A percentile compares a stretch with the other conserved stretches of the same genome.
Evolutionary conservation across 2,113 vertebrate species (phyloP).

Genomic region (Orycteropus afer): DNA sequence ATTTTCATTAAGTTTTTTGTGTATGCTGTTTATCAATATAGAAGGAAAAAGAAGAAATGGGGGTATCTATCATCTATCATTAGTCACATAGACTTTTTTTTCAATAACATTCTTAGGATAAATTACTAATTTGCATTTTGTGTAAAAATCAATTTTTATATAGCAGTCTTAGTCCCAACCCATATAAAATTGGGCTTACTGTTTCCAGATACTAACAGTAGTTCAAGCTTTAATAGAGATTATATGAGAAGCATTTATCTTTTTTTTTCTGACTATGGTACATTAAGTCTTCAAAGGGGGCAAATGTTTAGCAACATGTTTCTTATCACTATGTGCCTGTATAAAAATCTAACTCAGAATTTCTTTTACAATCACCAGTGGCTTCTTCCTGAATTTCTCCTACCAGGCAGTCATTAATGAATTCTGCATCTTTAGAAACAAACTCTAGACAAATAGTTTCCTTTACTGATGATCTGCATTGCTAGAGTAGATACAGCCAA

Average conservation of each 20-base stretch:
- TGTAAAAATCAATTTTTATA: slow-evolving; percentile 71
- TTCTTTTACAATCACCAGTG: slow-evolving; percentile 43
- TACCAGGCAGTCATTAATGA: slow-evolving; percentile 43
- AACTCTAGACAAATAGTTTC: slow-evolving; percentile 41
- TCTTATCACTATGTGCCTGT: slow-evolving; percentile 51
- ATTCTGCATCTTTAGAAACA: slow-evolving; percentile 33
- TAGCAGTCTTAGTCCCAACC: background rate
- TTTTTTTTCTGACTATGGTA: slow-evolving; percentile 40
- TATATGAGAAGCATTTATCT: background rate
- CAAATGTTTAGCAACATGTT: slow-evolving; percentile 70
- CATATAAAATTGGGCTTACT: slow-evolving; percentile 61
- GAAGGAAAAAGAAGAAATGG: slow-evolving; percentile 35
- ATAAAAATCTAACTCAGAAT: slow-evolving; percentile 57
- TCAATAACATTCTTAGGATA: slow-evolving; percentile 48
- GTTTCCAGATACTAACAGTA: slow-evolving; percentile 32
- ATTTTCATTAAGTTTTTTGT: slow-evolving; percentile 52
- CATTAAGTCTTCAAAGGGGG: slow-evolving; percentile 71
- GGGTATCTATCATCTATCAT: slow-evolving; percentile 47
- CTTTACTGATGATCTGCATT: slow-evolving; percentile 41
- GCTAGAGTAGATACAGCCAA: background rate
- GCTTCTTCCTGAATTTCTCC: slow-evolving; percentile 46
- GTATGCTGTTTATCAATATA: slow-evolving; percentile 45
- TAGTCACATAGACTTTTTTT: slow-evolving; percentile 60
- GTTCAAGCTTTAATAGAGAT: slow-evolving; percentile 50
- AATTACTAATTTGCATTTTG: slow-evolving; percentile 66